Evolutionary conservation across 1,140 invertebrate genomes (phyloP), one percentile per base, ranked within the genome.

Genomic region (Euura lappo): DNA sequence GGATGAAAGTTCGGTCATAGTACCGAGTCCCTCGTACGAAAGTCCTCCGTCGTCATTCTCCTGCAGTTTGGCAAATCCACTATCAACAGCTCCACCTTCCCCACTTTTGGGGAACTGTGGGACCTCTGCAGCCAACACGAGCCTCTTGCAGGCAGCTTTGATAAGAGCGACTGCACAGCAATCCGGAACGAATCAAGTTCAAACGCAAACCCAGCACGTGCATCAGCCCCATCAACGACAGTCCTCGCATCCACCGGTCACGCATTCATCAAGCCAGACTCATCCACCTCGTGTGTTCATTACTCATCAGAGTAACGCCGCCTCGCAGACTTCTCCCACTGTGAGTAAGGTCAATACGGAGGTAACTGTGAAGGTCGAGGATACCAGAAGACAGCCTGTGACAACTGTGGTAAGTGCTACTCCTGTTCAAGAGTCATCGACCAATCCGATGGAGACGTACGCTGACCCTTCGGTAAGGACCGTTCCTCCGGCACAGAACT

Each of bases 1-100:
- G 95, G 96, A 97, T 82, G 96, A 97, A 81, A 96, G 95, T 84
- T 97, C 95, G 5, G 90, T 96, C 45, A 93, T 94, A 75, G 87
- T 96, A 67, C 91, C 93, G 28, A 94, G 94, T 72, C 94, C 94
- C 44, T 91, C 90, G 67, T 91, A 91, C 75, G 94, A 94, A 83
- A 94, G 93, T 82, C 92, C 93, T 68, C 92, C 90, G 71, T 93
- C 92, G 70, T 91, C 91, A 70, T 89, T 92, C 73, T 90, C 90
- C 65, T 89, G 84, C 74, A 89, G 88, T 65, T 78, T 88, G 7
- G 85, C 82, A 0, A 87, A 88, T 77, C 85, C 83, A 6, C 74
- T 86, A 2, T 84, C 89, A 13, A 90, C 89, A 68, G 88, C 90
- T 60, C 90, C 90, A 51, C 88, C 89, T 70, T 92, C 91, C 70